Conservation (phyloP, 2,797 vertebrate genomes). For the Smutsia gigantea region DNA sequence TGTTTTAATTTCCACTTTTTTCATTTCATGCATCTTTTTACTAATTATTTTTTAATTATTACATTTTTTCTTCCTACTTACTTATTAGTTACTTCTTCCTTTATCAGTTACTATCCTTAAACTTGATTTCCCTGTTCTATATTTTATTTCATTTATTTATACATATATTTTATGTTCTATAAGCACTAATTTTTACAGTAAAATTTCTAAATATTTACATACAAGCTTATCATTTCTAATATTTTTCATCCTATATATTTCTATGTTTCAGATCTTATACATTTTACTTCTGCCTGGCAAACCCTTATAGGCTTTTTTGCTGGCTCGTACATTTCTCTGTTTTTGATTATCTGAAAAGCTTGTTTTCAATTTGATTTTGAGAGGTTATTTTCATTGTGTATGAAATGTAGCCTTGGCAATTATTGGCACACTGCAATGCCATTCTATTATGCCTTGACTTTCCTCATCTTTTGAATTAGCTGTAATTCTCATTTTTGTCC, state of each 20-base stretch:
- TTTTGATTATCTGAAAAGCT: neutral
- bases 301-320: neutral
- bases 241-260: neutral
- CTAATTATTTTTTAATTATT: neutral
- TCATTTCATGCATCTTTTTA: neutral
- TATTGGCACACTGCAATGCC: neutral
- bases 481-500: neutral
- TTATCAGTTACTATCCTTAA: neutral
- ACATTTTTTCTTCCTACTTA: neutral
- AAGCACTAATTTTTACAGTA: neutral
- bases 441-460: neutral
- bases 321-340: neutral
- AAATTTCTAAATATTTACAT: neutral
- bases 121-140: neutral
- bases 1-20: neutral
- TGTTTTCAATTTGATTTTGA: neutral
- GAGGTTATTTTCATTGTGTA: neutral
- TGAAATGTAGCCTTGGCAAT: neutral
- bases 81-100: neutral
- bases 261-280: neutral
- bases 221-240: neutral
- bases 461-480: neutral
- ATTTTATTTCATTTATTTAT: neutral
- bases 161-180: neutral
- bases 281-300: neutral